A percentile compares a stretch with the other conserved stretches of the same genome.
Evolutionary conservation across 2,797 vertebrate species (phyloP).

Genomic region (Sciaenops ocellatus): DNA sequence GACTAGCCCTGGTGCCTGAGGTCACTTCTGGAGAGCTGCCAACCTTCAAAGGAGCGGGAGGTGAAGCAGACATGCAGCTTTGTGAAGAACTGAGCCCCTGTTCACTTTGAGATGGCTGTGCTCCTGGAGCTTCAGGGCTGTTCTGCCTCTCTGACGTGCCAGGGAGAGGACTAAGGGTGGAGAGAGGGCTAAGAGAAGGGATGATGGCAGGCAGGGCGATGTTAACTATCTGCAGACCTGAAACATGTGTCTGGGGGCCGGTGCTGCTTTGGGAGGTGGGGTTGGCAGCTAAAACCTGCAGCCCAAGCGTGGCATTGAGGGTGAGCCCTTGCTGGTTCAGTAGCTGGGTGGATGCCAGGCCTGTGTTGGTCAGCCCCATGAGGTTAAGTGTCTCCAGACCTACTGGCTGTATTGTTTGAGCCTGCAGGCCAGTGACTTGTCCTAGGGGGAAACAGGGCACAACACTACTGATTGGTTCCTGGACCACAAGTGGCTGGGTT

Average conservation of each 20-base stretch:
- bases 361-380: conserved; percentile 89
- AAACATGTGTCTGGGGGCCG: conserved; percentile 86
- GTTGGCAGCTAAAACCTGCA: conserved; percentile 91
- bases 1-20: conserved; percentile 44
- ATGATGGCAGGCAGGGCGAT: conserved; percentile 93
- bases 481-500: conserved; percentile 80
- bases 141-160: conserved; percentile 68
- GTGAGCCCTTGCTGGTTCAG: conserved; percentile 89
- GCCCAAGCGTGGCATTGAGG: conserved; percentile 91
- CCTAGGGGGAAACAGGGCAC: conserved; percentile 94
- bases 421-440: conserved; percentile 89
- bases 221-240: conserved; percentile 94
- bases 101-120: conserved; percentile 50
- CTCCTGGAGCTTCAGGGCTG: conserved; percentile 65
- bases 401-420: conserved; percentile 86
- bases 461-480: conserved; percentile 87
- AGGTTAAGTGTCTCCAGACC: conserved; percentile 92
- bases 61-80: conserved; percentile 49
- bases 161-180: conserved; percentile 79
- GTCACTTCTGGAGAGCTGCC: conserved; percentile 47
- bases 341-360: conserved; percentile 84
- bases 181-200: conserved; percentile 88
- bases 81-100: conserved; percentile 8
- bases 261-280: conserved; percentile 85
- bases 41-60: conserved; percentile 31